Percentiles rank a stretch among this genome's conserved stretches.
phyloP scores from a whole-genome alignment of 1,140 invertebrate genomes.

The Tetramorium simillimum region DNA sequence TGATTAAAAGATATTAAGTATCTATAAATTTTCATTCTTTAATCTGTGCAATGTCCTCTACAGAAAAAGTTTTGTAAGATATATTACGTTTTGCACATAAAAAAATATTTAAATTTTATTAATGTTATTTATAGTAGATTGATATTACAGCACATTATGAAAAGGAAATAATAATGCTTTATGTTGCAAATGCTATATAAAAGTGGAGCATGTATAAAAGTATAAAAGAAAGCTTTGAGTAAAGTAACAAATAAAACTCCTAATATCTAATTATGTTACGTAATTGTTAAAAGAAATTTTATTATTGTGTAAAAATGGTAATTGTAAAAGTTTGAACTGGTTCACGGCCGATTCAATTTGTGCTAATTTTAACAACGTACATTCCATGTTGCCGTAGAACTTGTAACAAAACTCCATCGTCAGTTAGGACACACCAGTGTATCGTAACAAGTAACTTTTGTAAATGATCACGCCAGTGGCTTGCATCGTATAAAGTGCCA shows the following conservation, averaged over 20 bases:
- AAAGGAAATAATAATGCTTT: neutral
- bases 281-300: neutral
- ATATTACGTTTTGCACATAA: neutral
- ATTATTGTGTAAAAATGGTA: neutral
- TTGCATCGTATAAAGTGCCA: neutral
- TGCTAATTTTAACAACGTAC: slow-evolving; percentile 27
- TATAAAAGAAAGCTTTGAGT: neutral
- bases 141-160: neutral
- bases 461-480: neutral
- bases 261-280: neutral
- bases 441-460: slow-evolving; percentile 8
- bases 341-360: neutral
- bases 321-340: neutral
- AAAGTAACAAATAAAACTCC: neutral
- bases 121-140: neutral
- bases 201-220: neutral
- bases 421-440: neutral
- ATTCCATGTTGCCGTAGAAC: neutral
- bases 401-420: slow-evolving; percentile 1
- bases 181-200: neutral
- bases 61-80: neutral
- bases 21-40: neutral
- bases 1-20: neutral
- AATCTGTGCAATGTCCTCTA: neutral
- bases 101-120: neutral